A percentile compares a stretch with the other conserved stretches of the same genome.
phyloP scores from a whole-genome alignment of 2,797 vertebrate species.

The Huso huso region DNA sequence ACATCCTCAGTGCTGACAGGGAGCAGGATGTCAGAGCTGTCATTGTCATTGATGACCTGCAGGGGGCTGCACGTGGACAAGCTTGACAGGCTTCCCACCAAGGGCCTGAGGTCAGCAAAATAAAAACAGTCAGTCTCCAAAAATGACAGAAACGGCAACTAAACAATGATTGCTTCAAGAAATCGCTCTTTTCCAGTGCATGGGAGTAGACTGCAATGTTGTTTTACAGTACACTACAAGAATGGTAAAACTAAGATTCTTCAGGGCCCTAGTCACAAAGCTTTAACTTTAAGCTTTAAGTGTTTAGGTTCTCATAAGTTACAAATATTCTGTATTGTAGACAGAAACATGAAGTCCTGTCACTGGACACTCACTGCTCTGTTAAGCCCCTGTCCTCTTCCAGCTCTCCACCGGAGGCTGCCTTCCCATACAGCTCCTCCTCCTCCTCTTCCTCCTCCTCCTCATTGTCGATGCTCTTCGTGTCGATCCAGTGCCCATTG shows the following conservation, averaged over 20 bases:
- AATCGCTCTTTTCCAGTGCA: no score
- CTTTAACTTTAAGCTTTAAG: no score
- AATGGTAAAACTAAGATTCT: no score
- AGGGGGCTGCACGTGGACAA: slow-evolving; percentile 79
- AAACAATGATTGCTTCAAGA: no score
- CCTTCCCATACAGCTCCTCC: slow-evolving; percentile 53
- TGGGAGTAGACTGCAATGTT: no score
- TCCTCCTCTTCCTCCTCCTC: slow-evolving; percentile 46
- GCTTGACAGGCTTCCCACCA: slow-evolving; percentile 64
- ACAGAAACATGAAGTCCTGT: background rate
- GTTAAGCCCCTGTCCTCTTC: slow-evolving; percentile 29
- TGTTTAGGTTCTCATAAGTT: no score
- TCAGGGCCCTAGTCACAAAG: no score
- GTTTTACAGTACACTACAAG: no score
- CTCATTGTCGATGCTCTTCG: slow-evolving; percentile 56
- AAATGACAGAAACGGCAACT: no score
- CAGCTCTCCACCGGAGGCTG: slow-evolving; percentile 21
- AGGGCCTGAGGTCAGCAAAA: slow-evolving; percentile 46
- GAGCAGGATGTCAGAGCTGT: slow-evolving; percentile 72
- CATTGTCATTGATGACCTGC: slow-evolving; percentile 66
- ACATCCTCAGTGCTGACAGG: slow-evolving; percentile 63
- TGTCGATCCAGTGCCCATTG: slow-evolving; percentile 36
- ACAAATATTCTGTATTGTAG: no score
- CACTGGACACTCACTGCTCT: slow-evolving; percentile 48
- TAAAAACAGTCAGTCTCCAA: background rate